Evolutionary conservation across 2,888 invertebrate genomes (phyloP).

Genomic region (Morpho deidamia): DNA sequence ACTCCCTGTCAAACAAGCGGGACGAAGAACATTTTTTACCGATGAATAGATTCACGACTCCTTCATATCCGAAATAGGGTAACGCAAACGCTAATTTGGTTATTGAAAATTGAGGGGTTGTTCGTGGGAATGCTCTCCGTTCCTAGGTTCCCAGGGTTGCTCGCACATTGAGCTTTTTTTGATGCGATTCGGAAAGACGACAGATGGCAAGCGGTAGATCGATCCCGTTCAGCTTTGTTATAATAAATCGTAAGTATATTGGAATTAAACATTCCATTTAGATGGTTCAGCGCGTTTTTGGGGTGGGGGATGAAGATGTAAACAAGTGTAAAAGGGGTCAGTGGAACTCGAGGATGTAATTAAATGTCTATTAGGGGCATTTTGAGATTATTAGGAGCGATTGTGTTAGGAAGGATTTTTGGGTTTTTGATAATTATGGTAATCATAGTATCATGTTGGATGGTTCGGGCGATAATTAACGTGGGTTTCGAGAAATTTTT

Average conservation of each 20-base stretch:
- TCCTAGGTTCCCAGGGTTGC: slow-evolving; percentile 82
- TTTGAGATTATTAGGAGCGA: slow-evolving; percentile 66
- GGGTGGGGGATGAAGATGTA: slow-evolving; percentile 73
- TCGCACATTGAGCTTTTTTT: slow-evolving; percentile 76
- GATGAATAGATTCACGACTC: slow-evolving; percentile 77
- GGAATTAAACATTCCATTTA: slow-evolving; percentile 76
- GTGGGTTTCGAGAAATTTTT: slow-evolving; percentile 1
- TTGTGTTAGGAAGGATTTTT: slow-evolving; percentile 52
- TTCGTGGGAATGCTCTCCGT: slow-evolving; percentile 82
- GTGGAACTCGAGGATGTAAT: slow-evolving; percentile 68
- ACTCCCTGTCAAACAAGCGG: slow-evolving; percentile 36
- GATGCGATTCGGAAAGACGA: slow-evolving; percentile 72
- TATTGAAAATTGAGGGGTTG: slow-evolving; percentile 79
- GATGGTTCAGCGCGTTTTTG: slow-evolving; percentile 65
- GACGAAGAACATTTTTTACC: slow-evolving; percentile 67
- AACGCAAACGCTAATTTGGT: slow-evolving; percentile 80
- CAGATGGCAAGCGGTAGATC: slow-evolving; percentile 76
- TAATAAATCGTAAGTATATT: slow-evolving; percentile 74
- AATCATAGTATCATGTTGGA: slow-evolving; percentile 44
- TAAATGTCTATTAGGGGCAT: slow-evolving; percentile 74
- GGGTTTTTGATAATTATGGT: slow-evolving; percentile 52
- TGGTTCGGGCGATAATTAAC: slow-evolving; percentile 35
- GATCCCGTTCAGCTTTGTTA: slow-evolving; percentile 70
- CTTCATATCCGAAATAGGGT: slow-evolving; percentile 78
- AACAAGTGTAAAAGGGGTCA: slow-evolving; percentile 79